Percentiles rank a stretch among this genome's conserved stretches.
phyloP scores from a whole-genome alignment of 2,797 vertebrate species.

The Acanthurus tractus region DNA sequence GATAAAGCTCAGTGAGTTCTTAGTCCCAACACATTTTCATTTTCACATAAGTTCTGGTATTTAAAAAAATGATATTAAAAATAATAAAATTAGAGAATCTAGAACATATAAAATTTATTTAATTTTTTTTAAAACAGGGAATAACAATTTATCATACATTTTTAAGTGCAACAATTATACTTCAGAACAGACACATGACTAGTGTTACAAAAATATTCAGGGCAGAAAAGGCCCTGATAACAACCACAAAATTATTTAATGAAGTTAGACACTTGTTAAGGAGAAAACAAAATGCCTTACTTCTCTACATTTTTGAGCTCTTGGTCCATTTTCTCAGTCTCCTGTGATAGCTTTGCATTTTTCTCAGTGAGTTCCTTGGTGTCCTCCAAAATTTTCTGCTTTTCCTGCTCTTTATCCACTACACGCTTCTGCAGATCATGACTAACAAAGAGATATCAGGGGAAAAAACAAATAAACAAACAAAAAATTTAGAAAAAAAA shows the following conservation, averaged over 20 bases:
- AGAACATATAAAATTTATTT: neutral
- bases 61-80: neutral
- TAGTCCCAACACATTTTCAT: neutral
- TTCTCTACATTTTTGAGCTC: constrained; percentile 93
- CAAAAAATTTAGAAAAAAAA: neutral
- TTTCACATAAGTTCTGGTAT: neutral
- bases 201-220: constrained; percentile 4
- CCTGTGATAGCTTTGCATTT: constrained; percentile 87
- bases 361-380: constrained; percentile 92
- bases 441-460: constrained; percentile 73
- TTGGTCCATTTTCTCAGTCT: constrained; percentile 91
- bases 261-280: neutral
- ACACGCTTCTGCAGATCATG: constrained; percentile 91
- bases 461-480: too few species aligned
- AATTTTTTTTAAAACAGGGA: neutral
- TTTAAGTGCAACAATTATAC: neutral
- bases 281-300: constrained; percentile 79
- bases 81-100: neutral
- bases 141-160: neutral
- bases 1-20: constrained; percentile 1
- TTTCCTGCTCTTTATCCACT: constrained; percentile 88
- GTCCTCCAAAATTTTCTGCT: constrained; percentile 91
- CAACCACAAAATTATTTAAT: constrained; percentile 16
- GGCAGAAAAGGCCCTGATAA: neutral
- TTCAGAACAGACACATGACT: constrained; percentile 4